Percentiles rank a stretch among this genome's conserved stretches.
Conservation (phyloP, 2,888 invertebrate genomes). For the Eristalinus sepulchralis region DNA sequence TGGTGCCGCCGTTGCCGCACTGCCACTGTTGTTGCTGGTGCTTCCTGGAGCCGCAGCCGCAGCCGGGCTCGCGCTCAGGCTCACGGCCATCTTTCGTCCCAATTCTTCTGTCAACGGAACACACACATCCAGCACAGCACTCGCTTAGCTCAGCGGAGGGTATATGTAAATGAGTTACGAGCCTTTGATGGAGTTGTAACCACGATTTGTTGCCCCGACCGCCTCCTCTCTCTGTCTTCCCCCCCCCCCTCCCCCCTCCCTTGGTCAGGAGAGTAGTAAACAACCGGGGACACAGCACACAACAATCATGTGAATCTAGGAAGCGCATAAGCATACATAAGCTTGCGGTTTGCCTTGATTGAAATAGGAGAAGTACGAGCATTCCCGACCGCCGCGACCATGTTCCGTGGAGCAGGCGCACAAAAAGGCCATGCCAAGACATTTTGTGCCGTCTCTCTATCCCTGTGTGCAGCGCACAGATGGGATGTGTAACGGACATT, state of each 20-base stretch:
- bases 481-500: conserved; percentile 65
- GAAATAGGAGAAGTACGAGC: conserved; percentile 60
- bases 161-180: conserved; percentile 72
- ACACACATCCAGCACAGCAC: conserved; percentile 11
- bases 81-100: conserved; percentile 67
- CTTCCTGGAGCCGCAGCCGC: neutral
- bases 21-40: conserved; percentile 6
- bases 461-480: neutral
- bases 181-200: conserved; percentile 72
- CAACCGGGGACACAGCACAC: conserved; percentile 38
- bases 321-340: conserved; percentile 67
- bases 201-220: conserved; percentile 59
- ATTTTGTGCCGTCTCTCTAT: conserved; percentile 29
- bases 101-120: conserved; percentile 66
- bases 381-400: conserved; percentile 45
- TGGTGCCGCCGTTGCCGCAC: conserved; percentile 14
- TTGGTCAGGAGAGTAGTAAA: conserved; percentile 51
- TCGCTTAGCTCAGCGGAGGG: conserved; percentile 40
- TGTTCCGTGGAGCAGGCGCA: conserved; percentile 55
- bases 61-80: conserved; percentile 51
- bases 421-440: conserved; percentile 60
- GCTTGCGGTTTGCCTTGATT: conserved; percentile 68
- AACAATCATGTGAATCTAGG: conserved; percentile 71
- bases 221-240: neutral
- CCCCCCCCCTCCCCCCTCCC: neutral